Percentiles rank a stretch among this genome's conserved stretches.
phyloP scores from a whole-genome alignment of 2,113 vertebrate genomes.

The Nothobranchius furzeri region DNA sequence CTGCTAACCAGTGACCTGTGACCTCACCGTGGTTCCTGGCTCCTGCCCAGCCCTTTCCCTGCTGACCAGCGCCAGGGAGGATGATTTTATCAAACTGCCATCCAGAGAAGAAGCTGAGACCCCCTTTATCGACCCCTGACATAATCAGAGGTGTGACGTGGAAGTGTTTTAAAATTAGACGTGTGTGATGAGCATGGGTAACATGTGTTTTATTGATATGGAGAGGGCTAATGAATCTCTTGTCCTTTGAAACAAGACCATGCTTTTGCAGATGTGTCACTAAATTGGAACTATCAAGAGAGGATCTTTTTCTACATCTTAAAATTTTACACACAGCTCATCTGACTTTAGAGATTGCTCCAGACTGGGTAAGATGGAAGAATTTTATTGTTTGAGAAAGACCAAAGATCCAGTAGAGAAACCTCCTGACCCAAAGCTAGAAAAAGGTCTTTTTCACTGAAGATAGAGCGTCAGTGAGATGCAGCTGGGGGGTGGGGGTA shows the following conservation, averaged over 20 bases:
- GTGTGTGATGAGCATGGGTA: constrained; percentile 17
- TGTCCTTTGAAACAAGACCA: constrained; percentile 53
- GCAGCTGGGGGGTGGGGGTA: no score
- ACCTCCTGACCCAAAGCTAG: background rate
- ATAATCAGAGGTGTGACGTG: background rate
- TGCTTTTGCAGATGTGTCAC: constrained; percentile 74
- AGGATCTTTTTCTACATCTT: constrained; percentile 55
- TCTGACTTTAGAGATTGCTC: constrained; percentile 24
- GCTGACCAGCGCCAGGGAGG: constrained; percentile 24
- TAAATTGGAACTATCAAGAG: constrained; percentile 52
- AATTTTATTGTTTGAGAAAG: background rate
- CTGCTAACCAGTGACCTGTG: constrained; percentile 62
- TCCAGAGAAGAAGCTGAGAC: background rate
- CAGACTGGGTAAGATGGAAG: constrained; percentile 5
- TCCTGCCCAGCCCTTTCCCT: constrained; percentile 5
- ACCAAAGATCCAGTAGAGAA: no score
- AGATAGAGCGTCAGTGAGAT: background rate
- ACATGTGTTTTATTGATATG: constrained; percentile 38
- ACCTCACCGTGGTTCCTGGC: constrained; percentile 47
- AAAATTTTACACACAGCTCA: constrained; percentile 43
- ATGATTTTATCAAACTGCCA: constrained; percentile 11
- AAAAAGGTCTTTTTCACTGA: background rate
- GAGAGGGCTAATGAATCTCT: constrained; percentile 50
- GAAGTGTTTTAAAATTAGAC: constrained; percentile 15
- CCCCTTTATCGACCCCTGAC: background rate